Conservation (phyloP, 2,888 invertebrate genomes). For the Protonemura montana region DNA sequence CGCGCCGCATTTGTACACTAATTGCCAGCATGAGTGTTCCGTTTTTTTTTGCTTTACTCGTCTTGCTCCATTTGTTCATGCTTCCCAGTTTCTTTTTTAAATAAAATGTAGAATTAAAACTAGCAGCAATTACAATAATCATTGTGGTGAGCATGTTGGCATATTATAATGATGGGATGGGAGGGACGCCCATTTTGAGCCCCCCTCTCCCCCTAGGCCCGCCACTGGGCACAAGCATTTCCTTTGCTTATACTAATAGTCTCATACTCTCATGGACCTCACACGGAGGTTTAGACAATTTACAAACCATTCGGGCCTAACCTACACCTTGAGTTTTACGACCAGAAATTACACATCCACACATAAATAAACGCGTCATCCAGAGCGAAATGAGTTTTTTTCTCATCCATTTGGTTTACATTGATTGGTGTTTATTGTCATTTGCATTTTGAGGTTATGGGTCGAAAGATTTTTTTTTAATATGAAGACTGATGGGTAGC, state of each 20-base stretch:
- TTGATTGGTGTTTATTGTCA: too few relatives aligned
- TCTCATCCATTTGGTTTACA: too few relatives aligned
- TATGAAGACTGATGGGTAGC: too few relatives aligned
- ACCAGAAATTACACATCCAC: not conserved
- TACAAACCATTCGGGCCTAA: not conserved
- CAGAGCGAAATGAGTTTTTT: not conserved
- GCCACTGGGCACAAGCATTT: not conserved
- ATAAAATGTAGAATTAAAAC: not conserved
- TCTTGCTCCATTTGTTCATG: not conserved
- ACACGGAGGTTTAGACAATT: not conserved
- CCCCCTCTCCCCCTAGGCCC: not conserved
- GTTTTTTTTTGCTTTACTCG: not conserved
- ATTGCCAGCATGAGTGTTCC: not conserved
- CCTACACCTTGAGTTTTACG: not conserved
- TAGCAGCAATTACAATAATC: slow-evolving; percentile 12
- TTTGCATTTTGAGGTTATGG: too few relatives aligned
- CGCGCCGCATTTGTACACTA: not conserved
- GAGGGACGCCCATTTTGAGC: not conserved
- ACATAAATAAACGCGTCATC: not conserved
- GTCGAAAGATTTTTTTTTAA: too few relatives aligned
- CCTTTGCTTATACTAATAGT: not conserved
- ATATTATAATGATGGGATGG: slow-evolving; percentile 3
- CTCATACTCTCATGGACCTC: not conserved
- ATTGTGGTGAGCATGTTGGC: not conserved
- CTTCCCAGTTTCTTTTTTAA: not conserved